Evolutionary conservation across 2,113 vertebrate species (phyloP).

Genomic region (Dasyprocta punctata): DNA sequence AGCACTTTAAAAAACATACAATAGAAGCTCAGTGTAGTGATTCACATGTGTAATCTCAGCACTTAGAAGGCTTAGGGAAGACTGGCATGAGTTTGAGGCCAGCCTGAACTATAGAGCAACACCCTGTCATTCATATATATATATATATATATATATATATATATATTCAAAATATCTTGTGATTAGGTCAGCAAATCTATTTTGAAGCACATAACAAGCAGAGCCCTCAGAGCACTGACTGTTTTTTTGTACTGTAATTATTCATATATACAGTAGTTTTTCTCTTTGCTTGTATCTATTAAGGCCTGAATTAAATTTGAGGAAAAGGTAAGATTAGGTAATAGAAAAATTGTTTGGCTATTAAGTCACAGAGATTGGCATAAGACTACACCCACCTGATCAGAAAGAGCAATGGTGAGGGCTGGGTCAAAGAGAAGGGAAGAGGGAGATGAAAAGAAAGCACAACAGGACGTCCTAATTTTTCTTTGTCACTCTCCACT

Average conservation of each 20-base stretch:
- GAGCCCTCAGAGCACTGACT: not conserved
- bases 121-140: not conserved
- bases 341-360: not conserved
- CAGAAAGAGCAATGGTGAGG: not conserved
- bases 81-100: not conserved
- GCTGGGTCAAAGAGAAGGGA: not conserved
- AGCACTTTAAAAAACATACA: not conserved
- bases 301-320: not conserved
- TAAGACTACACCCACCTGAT: not conserved
- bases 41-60: not conserved
- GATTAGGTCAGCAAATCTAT: not conserved
- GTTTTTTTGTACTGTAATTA: not conserved
- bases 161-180: not conserved
- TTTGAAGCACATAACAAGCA: not conserved
- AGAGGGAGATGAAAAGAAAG: not conserved
- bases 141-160: not conserved
- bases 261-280: not conserved
- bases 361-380: not conserved
- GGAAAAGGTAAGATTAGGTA: not conserved
- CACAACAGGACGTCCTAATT: not conserved
- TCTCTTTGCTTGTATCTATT: not conserved
- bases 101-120: not conserved
- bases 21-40: not conserved
- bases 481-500: not conserved
- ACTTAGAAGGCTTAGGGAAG: not conserved